Conservation (phyloP, 1,140 invertebrate genomes). For the Drosophila triauraria region DNA sequence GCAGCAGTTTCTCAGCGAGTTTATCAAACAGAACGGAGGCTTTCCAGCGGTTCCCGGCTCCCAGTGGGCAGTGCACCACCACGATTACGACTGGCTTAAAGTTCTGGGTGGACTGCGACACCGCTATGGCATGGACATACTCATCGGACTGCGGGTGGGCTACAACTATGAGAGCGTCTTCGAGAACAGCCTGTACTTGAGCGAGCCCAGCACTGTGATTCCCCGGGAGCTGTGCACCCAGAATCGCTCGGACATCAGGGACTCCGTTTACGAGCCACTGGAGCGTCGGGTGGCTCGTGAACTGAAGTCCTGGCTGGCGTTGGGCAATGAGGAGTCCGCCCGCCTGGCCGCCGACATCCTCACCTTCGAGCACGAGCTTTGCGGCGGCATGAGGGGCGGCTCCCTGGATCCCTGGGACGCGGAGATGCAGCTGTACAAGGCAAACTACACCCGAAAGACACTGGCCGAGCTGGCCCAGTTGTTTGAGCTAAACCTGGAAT, state of each 20-base stretch:
- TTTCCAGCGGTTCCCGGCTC: conserved; percentile 75
- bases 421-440: conserved; percentile 43
- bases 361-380: conserved; percentile 74
- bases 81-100: conserved; percentile 88
- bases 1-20: conserved; percentile 91
- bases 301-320: conserved; percentile 61
- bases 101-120: conserved; percentile 89
- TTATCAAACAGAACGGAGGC: conserved; percentile 74
- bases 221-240: conserved; percentile 59
- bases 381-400: conserved; percentile 48
- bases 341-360: conserved; percentile 65
- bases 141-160: conserved; percentile 93
- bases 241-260: conserved; percentile 31
- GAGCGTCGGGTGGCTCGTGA: conserved; percentile 56
- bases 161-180: conserved; percentile 95
- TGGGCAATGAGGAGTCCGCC: conserved; percentile 53
- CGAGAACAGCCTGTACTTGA: conserved; percentile 93
- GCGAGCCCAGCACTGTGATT: conserved; percentile 85
- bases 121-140: conserved; percentile 91
- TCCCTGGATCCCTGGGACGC: conserved; percentile 47
- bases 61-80: conserved; percentile 63
- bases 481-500: conserved; percentile 55
- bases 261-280: conserved; percentile 46
- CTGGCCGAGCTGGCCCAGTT: conserved; percentile 45
- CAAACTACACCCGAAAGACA: conserved; percentile 60